These are phyloP conservation scores for Gonocerus acuteangulatus DNA, from an alignment of 2,888 invertebrate genomes.

Conservation along the genomic window DNA sequence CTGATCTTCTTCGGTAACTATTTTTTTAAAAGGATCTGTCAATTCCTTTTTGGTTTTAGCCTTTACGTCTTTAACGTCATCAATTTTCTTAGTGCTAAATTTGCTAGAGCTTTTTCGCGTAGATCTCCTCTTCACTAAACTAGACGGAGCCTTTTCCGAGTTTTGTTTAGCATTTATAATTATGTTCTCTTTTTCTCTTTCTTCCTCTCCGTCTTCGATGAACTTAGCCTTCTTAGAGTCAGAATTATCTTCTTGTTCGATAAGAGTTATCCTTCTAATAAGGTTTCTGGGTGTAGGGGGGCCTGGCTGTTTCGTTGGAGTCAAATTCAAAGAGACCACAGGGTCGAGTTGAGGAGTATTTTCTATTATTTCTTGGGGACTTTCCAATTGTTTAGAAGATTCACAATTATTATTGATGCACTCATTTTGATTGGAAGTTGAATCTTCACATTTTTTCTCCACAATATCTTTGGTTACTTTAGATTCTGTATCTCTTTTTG, in stretches of 20 bases:
- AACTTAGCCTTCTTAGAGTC: neutral
- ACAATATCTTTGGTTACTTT: too few relatives aligned
- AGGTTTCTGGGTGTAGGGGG: slow-evolving; percentile 6
- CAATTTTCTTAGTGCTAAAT: neutral
- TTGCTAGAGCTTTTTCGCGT: slow-evolving; percentile 3
- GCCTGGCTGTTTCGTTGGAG: slow-evolving; percentile 8
- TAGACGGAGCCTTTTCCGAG: neutral
- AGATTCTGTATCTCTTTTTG: neutral
- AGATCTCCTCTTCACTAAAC: slow-evolving; percentile 2
- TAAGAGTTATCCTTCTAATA: neutral
- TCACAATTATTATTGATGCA: neutral
- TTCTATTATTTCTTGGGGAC: slow-evolving; percentile 9
- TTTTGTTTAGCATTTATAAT: slow-evolving; percentile 4
- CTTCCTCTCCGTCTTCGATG: slow-evolving; percentile 5
- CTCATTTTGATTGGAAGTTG: neutral
- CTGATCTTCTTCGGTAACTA: too few relatives aligned
- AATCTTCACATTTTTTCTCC: neutral
- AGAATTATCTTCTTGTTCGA: neutral
- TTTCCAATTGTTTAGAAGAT: neutral
- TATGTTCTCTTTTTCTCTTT: slow-evolving; percentile 19
- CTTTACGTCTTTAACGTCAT: neutral
- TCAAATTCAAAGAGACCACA: neutral
- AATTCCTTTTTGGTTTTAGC: slow-evolving; percentile 6
- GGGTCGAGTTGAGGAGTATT: neutral
- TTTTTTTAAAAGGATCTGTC: neutral